Base-by-base conservation (phyloP, 2,113 vertebrate genomes). In the Rhea pennata region DNA sequence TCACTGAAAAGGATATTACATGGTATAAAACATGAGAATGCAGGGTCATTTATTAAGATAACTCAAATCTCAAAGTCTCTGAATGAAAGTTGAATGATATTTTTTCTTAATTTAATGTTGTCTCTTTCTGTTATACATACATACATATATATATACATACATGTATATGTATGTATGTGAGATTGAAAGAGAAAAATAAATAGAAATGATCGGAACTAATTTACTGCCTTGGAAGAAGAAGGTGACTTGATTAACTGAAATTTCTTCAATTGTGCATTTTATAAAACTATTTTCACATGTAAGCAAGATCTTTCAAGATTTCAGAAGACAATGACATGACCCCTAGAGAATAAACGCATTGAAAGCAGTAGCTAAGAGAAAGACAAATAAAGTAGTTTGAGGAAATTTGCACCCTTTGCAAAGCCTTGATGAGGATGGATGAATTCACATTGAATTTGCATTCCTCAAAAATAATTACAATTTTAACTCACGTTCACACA, bases 321-420 rank as follows among this genome's bases (percentile, higher is more conserved):
- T 97, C 88, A 89, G 95, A 97, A 98, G 96, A 98, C 95, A 96
- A 92, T 97, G 94, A 89, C 65, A 12, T n/a, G 83, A 87, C 94
- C 96, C 84, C 84, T 62, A 56, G 96, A 94, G 97, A 97, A 95
- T 96, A 91, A 92, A 97, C 84, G 69, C 85, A 95, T 64, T 96
- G 97, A 95, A 90, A 85, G 92, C 96, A 97, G 89, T 82, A 92
- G 84, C 75, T 69, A 53, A 77, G 54, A 94, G 75, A 95, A 80
- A 96, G 83, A 95, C 93, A 97, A 97, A 95, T 71, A 94, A 97
- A 97, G 81, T 77, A 56, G 42, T 77, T 90, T 62, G 89, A 79
- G 78, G 90, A 77, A 95, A 95, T 87, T 77, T 91, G 62, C 83
- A 94, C 87, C 77, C 76, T 84, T 92, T 87, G 39, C 56, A 95